These are phyloP conservation scores for Homarus americanus DNA, from an alignment of 1,140 invertebrate species.

Conservation along the genomic window DNA sequence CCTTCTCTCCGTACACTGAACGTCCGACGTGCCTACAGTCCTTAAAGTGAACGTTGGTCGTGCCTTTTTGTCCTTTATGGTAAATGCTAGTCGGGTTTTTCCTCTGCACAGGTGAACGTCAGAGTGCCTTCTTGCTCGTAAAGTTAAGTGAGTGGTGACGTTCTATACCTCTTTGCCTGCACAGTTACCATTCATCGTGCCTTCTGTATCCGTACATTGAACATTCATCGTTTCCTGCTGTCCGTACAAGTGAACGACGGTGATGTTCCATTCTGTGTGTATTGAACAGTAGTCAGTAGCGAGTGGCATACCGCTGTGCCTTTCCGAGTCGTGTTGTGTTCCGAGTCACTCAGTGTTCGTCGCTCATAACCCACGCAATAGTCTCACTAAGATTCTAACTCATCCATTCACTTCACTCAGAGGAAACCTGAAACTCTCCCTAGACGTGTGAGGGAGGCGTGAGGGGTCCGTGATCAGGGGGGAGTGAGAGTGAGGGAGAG, in stretches of 20 bases:
- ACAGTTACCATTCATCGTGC: neutral
- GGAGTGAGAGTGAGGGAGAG: neutral
- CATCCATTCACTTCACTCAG: neutral
- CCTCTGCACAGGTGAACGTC: too few species aligned
- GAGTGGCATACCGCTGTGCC: slow-evolving; percentile 26
- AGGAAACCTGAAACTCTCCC: neutral
- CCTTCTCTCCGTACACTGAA: neutral
- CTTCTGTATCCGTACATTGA: neutral
- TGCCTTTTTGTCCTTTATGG: neutral
- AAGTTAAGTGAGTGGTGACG: neutral
- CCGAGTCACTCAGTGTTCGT: neutral
- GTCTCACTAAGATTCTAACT: too few species aligned
- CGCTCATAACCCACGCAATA: neutral
- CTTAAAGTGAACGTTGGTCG: neutral
- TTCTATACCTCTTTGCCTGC: neutral
- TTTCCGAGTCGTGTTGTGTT: neutral
- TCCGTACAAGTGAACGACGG: neutral
- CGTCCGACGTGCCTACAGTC: neutral
- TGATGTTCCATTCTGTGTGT: neutral
- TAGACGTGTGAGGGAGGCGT: neutral
- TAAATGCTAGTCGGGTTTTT: too few species aligned
- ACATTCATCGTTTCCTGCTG: neutral
- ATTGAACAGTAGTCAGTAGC: neutral
- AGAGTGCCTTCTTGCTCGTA: too few species aligned
- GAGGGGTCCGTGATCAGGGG: neutral